Conservation (phyloP, 2,888 invertebrate genomes). For the Auanema sp. region DNA sequence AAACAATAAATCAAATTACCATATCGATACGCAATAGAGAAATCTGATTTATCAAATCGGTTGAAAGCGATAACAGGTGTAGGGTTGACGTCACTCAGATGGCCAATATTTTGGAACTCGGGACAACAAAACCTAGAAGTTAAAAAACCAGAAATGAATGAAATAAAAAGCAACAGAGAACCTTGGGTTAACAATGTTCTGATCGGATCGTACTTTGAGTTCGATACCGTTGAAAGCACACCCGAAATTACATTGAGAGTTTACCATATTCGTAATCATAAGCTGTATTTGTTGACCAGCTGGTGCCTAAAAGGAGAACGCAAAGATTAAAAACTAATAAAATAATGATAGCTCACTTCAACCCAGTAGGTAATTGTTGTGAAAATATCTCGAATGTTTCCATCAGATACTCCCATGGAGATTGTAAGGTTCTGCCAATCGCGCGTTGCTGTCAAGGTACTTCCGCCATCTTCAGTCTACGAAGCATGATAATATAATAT, state of each 20-base stretch:
- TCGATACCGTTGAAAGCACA: conserved; percentile 20
- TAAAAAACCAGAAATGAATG: neutral
- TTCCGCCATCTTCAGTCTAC: conserved; percentile 20
- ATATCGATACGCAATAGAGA: neutral
- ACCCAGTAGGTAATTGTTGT: conserved; percentile 19
- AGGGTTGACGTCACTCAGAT: neutral
- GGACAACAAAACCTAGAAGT: neutral
- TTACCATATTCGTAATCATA: conserved; percentile 18
- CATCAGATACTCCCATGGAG: conserved; percentile 21
- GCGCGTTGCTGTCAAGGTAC: conserved; percentile 26
- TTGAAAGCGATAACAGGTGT: conserved; percentile 3
- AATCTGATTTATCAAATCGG: neutral
- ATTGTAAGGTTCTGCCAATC: conserved; percentile 25
- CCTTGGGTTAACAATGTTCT: conserved; percentile 15
- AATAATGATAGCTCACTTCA: neutral
- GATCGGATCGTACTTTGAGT: conserved; percentile 12
- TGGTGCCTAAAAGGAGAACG: conserved; percentile 9
- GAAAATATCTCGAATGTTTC: conserved; percentile 22
- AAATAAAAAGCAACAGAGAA: neutral
- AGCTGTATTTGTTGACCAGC: conserved; percentile 15
- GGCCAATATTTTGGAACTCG: neutral
- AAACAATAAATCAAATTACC: neutral
- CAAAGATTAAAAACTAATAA: too few relatives aligned
- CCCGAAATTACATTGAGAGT: conserved; percentile 17
- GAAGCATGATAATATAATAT: too few relatives aligned